Evolutionary conservation across 2,888 invertebrate genomes (phyloP).

Genomic region (Nemotelus pantherinus): DNA sequence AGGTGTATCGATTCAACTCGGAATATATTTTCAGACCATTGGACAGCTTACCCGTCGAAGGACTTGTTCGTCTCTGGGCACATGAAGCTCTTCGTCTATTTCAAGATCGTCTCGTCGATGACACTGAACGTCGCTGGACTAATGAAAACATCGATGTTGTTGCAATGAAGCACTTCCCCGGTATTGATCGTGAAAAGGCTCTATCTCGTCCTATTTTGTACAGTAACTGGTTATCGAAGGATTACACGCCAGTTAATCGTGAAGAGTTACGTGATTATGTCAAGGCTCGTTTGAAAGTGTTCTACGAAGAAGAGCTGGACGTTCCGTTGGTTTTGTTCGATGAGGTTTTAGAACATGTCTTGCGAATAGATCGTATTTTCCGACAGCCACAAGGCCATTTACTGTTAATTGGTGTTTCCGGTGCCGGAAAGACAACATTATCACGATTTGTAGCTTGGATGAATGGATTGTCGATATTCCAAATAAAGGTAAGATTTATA

Average conservation of each 20-base stretch:
- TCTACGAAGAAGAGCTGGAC: constrained; percentile 99
- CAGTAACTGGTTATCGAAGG: constrained; percentile 99
- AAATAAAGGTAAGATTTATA: constrained; percentile 87
- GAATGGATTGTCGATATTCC: constrained; percentile 99
- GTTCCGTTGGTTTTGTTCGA: constrained; percentile 98
- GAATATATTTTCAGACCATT: constrained; percentile 74
- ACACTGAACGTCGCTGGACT: constrained; percentile 95
- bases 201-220: constrained; percentile 95
- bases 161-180: constrained; percentile 94
- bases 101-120: constrained; percentile 95
- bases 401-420: constrained; percentile 96
- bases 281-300: constrained; percentile 95
- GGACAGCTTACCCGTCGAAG: constrained; percentile 91
- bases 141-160: constrained; percentile 96
- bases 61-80: constrained; percentile 97
- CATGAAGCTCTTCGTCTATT: constrained; percentile 98
- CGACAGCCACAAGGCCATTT: constrained; percentile 98
- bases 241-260: constrained; percentile 95
- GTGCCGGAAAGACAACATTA: constrained; percentile 98
- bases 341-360: constrained; percentile 98
- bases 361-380: constrained; percentile 99
- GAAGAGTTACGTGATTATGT: constrained; percentile 97
- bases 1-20: too few relatives aligned
- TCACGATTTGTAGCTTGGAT: constrained; percentile 99
- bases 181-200: constrained; percentile 84